Evolutionary conservation across 2,888 invertebrate species (phyloP).

Genomic region (Monoplex corrugatus): DNA sequence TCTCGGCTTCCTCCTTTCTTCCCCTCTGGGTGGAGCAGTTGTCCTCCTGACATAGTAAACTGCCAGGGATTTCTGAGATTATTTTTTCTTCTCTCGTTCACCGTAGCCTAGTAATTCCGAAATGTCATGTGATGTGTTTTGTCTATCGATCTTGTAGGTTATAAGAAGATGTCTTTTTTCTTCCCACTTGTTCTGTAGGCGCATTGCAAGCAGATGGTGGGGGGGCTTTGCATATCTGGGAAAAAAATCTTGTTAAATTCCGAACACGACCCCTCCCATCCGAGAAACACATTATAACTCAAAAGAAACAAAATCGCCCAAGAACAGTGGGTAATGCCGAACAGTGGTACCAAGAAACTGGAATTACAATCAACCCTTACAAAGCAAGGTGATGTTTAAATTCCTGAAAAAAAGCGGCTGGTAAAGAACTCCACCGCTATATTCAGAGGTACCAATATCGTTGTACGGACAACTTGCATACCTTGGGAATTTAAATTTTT

Average conservation of each 20-base stretch:
- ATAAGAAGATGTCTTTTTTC: background rate
- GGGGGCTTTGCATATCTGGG: background rate
- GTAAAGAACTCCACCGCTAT: no score
- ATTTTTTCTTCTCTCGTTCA: background rate
- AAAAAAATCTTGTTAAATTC: background rate
- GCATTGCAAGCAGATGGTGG: background rate
- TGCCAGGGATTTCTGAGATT: background rate
- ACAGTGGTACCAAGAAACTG: no score
- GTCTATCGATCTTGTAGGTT: background rate
- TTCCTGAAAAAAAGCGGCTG: no score
- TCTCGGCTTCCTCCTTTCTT: no score
- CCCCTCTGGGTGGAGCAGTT: background rate
- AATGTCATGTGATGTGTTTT: no score
- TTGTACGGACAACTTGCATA: no score
- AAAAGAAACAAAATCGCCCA: background rate
- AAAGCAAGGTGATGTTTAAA: no score
- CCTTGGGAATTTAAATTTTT: no score
- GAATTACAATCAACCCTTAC: no score
- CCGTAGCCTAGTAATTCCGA: background rate
- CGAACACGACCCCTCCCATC: background rate
- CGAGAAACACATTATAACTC: background rate
- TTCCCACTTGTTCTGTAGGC: constrained; percentile 5
- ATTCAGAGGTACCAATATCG: no score
- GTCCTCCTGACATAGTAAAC: background rate
- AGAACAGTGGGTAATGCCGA: no score